Evolutionary conservation across 2,113 vertebrate species (phyloP).

Genomic region (Chaenogobius annularis): DNA sequence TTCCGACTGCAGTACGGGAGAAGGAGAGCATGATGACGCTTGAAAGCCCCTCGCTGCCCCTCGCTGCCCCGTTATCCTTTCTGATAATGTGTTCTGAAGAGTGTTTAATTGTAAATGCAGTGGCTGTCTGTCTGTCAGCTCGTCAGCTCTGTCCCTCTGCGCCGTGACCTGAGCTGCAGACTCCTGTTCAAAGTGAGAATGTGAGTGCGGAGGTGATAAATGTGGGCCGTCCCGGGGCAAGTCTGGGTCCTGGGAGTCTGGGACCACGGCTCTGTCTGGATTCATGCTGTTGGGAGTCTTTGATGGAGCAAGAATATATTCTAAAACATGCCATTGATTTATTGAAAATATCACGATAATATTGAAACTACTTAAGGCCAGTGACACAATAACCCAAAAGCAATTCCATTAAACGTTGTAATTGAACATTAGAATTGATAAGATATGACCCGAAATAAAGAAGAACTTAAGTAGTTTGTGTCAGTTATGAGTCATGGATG

Average conservation of each 20-base stretch:
- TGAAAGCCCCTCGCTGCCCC: neutral
- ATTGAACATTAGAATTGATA: no score
- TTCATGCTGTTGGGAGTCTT: constrained; percentile 9
- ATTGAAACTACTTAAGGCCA: no score
- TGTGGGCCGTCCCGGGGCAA: constrained; percentile 41
- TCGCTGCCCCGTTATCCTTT: neutral
- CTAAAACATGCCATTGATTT: no score
- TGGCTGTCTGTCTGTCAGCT: constrained; percentile 31
- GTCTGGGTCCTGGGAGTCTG: constrained; percentile 45
- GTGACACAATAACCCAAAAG: no score
- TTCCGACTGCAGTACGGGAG: no score
- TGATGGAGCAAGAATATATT: neutral
- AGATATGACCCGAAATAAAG: no score
- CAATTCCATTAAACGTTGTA: no score
- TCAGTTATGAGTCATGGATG: no score
- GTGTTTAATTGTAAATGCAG: constrained; percentile 26
- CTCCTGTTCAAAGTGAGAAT: constrained; percentile 48
- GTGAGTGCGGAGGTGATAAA: constrained; percentile 55
- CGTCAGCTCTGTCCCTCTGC: constrained; percentile 23
- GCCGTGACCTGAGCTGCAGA: constrained; percentile 22
- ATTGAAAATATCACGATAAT: no score
- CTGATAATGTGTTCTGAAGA: constrained; percentile 33
- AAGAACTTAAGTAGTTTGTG: no score
- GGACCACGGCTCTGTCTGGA: constrained; percentile 15
- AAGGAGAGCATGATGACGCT: neutral